Percentiles rank a stretch among this genome's conserved stretches.
Conservation (phyloP, 2,113 vertebrate species). For the Todiramphus chloris region DNA sequence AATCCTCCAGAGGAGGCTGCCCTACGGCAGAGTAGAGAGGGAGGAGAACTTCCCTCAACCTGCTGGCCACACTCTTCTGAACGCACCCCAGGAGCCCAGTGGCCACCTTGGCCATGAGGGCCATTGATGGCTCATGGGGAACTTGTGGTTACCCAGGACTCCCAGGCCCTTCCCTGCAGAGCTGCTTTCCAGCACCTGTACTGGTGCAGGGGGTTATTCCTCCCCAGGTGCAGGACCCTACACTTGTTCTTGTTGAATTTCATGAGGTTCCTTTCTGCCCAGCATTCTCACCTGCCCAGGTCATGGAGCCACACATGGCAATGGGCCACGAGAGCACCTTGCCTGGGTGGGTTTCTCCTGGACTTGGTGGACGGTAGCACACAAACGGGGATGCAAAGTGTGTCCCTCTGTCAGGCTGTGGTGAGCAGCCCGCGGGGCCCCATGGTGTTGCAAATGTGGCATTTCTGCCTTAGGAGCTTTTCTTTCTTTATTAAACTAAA, state of each 20-base stretch:
- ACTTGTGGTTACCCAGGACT: neutral
- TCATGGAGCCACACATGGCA: neutral
- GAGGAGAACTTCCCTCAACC: too few relatives aligned
- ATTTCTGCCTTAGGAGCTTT: neutral
- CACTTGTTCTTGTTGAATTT: neutral
- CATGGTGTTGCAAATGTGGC: fast-evolving
- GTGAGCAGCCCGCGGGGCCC: neutral
- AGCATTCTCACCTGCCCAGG: neutral
- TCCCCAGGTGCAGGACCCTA: neutral
- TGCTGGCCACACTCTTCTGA: too few relatives aligned
- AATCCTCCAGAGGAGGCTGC: neutral
- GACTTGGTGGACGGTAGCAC: neutral
- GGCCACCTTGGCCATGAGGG: neutral
- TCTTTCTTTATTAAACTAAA: neutral
- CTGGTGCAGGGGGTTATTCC: neutral
- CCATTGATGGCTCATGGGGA: neutral
- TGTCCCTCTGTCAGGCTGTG: neutral
- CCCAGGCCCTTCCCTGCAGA: neutral
- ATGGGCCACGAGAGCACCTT: fast-evolving
- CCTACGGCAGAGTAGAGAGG: too few relatives aligned
- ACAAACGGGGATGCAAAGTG: fast-evolving
- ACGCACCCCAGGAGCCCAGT: neutral
- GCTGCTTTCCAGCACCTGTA: neutral
- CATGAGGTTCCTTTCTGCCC: neutral
- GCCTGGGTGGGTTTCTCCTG: neutral